Conservation (phyloP, 1,140 invertebrate species). For the Drosophila willistoni region DNA sequence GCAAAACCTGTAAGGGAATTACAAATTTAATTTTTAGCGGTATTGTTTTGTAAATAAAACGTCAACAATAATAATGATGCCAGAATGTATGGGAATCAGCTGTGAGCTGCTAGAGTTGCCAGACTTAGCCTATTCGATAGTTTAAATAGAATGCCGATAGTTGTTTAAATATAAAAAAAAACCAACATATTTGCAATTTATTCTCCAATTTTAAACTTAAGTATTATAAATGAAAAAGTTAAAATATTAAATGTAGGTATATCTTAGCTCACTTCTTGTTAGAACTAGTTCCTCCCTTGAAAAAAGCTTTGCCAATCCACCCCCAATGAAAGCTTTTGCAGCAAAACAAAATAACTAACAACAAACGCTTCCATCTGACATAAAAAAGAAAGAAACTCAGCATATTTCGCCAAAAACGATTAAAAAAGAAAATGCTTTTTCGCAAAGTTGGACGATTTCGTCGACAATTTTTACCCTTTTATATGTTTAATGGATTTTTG, state of each 20-base stretch:
- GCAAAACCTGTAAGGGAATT: no score
- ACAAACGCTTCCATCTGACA: conserved; percentile 1
- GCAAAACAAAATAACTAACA: conserved; percentile 23
- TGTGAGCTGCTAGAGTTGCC: not conserved
- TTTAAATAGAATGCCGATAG: not conserved
- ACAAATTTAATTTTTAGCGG: no score
- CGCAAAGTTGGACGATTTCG: conserved; percentile 62
- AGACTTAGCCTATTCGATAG: not conserved
- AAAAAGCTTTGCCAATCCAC: not conserved
- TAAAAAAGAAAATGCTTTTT: conserved; percentile 62
- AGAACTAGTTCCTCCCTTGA: not conserved
- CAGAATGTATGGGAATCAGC: not conserved
- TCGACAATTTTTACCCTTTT: conserved; percentile 72
- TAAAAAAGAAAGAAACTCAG: not conserved
- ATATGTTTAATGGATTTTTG: conserved; percentile 75
- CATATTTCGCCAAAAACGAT: not conserved
- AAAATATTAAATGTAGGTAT: not conserved
- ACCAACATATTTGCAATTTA: no score
- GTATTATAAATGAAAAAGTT: not conserved
- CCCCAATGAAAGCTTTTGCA: not conserved
- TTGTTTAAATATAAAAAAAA: not conserved
- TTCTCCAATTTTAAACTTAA: no score
- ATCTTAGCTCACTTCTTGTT: not conserved
- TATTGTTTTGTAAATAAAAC: not conserved
- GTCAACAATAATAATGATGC: not conserved